Conservation (phyloP, 1,140 invertebrate species). For the Micrasema minimum region DNA sequence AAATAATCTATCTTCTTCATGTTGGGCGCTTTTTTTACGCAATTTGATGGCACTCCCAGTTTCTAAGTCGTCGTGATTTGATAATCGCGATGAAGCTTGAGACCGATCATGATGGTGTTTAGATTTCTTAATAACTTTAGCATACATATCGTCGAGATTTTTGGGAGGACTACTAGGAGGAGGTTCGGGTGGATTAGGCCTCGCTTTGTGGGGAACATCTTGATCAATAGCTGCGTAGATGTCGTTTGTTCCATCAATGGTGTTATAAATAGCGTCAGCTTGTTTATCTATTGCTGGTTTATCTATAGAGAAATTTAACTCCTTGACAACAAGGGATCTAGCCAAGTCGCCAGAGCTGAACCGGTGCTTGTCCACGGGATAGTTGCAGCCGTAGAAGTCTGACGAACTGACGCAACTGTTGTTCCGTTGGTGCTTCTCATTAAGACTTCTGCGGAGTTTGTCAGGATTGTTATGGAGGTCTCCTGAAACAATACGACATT, state of each 20-base stretch:
- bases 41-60: constrained; percentile 56
- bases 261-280: constrained; percentile 62
- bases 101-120: constrained; percentile 55
- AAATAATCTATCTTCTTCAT: constrained; percentile 46
- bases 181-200: constrained; percentile 64
- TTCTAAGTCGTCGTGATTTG: constrained; percentile 52
- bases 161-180: constrained; percentile 71
- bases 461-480: constrained; percentile 64
- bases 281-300: constrained; percentile 53
- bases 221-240: constrained; percentile 67
- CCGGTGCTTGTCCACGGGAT: constrained; percentile 65
- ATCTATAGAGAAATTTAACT: constrained; percentile 63
- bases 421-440: constrained; percentile 66
- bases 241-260: constrained; percentile 59
- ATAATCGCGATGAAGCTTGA: constrained; percentile 47
- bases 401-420: constrained; percentile 67
- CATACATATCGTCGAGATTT: constrained; percentile 87
- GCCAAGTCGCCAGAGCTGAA: constrained; percentile 64
- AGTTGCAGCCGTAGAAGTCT: constrained; percentile 67
- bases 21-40: constrained; percentile 56
- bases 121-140: constrained; percentile 82
- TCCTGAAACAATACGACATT: constrained; percentile 57
- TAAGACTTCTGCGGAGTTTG: constrained; percentile 64
- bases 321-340: constrained; percentile 62
- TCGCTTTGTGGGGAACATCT: constrained; percentile 64